A percentile compares a stretch with the other conserved stretches of the same genome.
Conservation (phyloP, 2,888 invertebrate genomes). For the Synergus itoensis region DNA sequence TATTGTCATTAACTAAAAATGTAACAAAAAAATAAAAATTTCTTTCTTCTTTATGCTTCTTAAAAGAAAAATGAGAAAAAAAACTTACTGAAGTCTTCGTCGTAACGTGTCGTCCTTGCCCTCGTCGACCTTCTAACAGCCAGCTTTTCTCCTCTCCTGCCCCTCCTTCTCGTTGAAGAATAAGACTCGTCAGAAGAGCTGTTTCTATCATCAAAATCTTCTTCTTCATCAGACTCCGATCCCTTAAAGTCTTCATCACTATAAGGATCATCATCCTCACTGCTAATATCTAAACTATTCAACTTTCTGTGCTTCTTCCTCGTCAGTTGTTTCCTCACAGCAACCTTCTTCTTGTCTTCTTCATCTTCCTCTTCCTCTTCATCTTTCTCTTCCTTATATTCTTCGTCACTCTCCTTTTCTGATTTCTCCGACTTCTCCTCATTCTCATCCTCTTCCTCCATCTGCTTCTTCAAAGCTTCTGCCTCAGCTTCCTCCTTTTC, state of each 20-base stretch:
- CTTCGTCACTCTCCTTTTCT: constrained; percentile 73
- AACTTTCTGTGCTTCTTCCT: constrained; percentile 86
- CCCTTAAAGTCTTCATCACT: constrained; percentile 96
- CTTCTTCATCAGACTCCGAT: constrained; percentile 83
- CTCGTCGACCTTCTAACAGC: constrained; percentile 81
- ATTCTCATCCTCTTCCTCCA: constrained; percentile 78
- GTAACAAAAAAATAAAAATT: constrained; percentile 13
- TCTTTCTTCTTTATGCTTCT: neutral
- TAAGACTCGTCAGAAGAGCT: constrained; percentile 80
- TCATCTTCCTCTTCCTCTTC: constrained; percentile 70
- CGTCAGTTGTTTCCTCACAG: constrained; percentile 70
- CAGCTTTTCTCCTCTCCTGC: constrained; percentile 77
- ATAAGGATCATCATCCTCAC: constrained; percentile 89
- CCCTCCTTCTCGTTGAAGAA: constrained; percentile 78
- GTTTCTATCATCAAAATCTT: constrained; percentile 80
- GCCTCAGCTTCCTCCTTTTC: constrained; percentile 83
- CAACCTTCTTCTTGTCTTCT: constrained; percentile 68
- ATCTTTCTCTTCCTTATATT: constrained; percentile 72
- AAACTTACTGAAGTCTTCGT: constrained; percentile 80
- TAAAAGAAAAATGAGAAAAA: neutral
- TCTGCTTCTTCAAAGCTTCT: constrained; percentile 69
- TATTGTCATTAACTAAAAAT: constrained; percentile 79
- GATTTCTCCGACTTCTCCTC: constrained; percentile 66
- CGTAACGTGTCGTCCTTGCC: constrained; percentile 79
- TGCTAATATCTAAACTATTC: constrained; percentile 89